Evolutionary conservation across 1,140 invertebrate genomes (phyloP).

Genomic region (Sycobia sp.): DNA sequence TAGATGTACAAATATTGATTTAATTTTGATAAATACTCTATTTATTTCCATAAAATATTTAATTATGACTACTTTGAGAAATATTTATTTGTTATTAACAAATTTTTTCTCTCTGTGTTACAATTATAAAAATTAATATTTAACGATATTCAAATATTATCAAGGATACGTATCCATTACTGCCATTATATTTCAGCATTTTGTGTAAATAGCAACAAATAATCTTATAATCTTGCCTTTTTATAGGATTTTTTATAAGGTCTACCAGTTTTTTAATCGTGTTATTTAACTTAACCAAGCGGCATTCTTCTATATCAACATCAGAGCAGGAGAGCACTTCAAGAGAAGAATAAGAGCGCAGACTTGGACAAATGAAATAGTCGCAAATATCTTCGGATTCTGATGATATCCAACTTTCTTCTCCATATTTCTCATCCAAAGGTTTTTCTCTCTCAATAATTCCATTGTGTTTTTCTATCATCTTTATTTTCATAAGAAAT

Average conservation of each 20-base stretch:
- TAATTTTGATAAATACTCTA: too few species aligned
- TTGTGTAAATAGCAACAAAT: conserved; percentile 3
- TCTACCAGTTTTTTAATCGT: conserved; percentile 17
- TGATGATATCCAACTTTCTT: conserved; percentile 14
- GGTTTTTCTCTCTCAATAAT: background rate
- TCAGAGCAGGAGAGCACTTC: background rate
- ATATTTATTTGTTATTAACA: too few species aligned
- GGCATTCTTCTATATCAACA: conserved; percentile 2
- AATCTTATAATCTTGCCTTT: background rate
- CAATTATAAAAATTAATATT: background rate
- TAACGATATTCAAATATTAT: background rate
- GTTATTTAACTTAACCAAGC: conserved; percentile 15
- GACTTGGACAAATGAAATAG: background rate
- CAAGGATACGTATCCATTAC: conserved; percentile 51
- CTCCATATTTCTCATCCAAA: background rate
- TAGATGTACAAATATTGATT: too few species aligned
- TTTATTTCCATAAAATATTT: too few species aligned
- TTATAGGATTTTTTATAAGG: conserved; percentile 6
- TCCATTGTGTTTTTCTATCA: background rate
- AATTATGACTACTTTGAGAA: too few species aligned
- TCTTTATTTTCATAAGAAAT: background rate
- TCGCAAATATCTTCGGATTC: background rate
- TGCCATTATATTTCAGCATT: conserved; percentile 12
- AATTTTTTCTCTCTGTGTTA: too few species aligned
- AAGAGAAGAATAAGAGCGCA: conserved; percentile 13